Evolutionary conservation across 1,140 invertebrate genomes (phyloP).

Genomic region (Drosophila yakuba): DNA sequence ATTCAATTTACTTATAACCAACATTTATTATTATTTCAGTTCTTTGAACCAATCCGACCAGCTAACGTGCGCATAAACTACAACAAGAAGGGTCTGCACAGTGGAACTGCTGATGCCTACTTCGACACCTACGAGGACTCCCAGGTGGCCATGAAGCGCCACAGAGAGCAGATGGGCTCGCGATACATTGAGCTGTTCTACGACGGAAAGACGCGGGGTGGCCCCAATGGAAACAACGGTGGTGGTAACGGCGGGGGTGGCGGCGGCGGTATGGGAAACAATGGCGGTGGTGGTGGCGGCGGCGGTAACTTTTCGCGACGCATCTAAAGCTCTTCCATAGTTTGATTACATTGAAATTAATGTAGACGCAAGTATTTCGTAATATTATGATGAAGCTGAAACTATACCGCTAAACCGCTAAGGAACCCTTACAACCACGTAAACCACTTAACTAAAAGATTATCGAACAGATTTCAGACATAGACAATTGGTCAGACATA

Average conservation of each 20-base stretch:
- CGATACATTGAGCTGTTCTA: conserved; percentile 92
- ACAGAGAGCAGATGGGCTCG: conserved; percentile 94
- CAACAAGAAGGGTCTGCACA: conserved; percentile 90
- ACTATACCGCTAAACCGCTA: conserved; percentile 13
- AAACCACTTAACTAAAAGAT: conserved; percentile 19
- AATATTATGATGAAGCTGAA: conserved; percentile 42
- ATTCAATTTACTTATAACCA: neutral
- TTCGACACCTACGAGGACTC: conserved; percentile 92
- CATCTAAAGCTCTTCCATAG: conserved; percentile 53
- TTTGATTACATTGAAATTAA: conserved; percentile 66
- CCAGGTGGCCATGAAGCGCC: conserved; percentile 90
- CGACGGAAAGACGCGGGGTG: conserved; percentile 74
- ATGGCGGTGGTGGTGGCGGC: conserved; percentile 39
- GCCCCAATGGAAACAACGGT: conserved; percentile 37
- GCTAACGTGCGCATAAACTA: conserved; percentile 80
- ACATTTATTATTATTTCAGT: conserved; percentile 43
- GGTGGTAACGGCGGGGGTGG: conserved; percentile 25
- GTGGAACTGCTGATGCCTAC: conserved; percentile 95
- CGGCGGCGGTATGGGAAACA: conserved; percentile 26
- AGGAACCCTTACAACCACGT: conserved; percentile 30
- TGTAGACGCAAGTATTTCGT: conserved; percentile 73
- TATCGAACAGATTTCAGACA: conserved; percentile 18
- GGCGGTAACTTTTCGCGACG: conserved; percentile 69
- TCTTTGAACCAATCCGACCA: conserved; percentile 82
- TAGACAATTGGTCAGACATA: conserved; percentile 15